Base-by-base conservation (phyloP, 1,140 invertebrate species). In the Bradynema listronoti region DNA sequence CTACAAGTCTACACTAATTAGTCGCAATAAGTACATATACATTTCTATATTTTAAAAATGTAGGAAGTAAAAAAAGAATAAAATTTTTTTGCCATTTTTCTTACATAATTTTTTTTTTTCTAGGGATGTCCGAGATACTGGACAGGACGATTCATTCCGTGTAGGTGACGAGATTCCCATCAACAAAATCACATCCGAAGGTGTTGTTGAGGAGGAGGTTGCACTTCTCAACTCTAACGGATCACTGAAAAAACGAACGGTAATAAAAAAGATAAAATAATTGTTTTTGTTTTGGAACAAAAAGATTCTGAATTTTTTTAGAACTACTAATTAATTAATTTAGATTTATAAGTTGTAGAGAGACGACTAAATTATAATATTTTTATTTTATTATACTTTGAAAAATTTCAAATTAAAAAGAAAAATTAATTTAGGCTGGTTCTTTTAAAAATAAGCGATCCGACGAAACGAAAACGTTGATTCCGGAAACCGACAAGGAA, bases 1-100 rank as follows among this genome's bases (percentile, higher is more conserved):
- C 24, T 77, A 65, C 54, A 69, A 66, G 33, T 58, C 66, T 3
- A 77, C 73, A 19, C 58, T 73, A 27, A 42, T 72, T 4, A 69
- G 33, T 32, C 43, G 67, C 27, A 63, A 66, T 25, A 62, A 36
- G 60, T 62, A 39, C 4, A 22, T n/a, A 4, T n/a, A 55, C 24
- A 53, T 53, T 51, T 49, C n/a, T 47, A 2, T 3, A 14, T 46
- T 56, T 11, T 53, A 2, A 47, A 53, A 39, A 47, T 24, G 19
- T 47, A 29, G 22, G 45, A 22, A 47, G 29, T 47, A 7, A 7
- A 14, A n/a, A 7, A 19, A 22, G 27, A 49, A 11, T 11, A 30
- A n/a, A 9, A 30, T 49, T 49, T 49, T 30, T 30, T 11, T 24
- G 11, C 46, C 46, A 9, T 11, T 11, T 49, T 11, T 11, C 29